Evolutionary conservation across 23 tunicate species (phyloP), one percentile per base, ranked within the genome.

Genomic region (Ascidia mentula): DNA sequence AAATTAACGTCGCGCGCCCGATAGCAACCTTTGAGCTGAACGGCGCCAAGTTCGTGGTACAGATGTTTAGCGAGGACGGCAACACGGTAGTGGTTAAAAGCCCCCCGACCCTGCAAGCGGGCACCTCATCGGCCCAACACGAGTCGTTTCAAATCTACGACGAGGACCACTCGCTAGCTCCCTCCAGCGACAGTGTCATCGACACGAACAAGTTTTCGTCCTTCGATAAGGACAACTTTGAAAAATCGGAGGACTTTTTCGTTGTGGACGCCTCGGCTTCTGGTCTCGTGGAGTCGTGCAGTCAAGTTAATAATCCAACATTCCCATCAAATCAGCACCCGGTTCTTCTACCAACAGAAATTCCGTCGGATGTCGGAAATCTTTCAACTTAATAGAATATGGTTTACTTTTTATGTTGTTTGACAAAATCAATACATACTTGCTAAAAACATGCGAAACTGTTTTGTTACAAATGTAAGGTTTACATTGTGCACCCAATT

Each of bases 11-110:
- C 7, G 40, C 34, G 45, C n/a, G 36, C 20, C 40, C 73, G 3
- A n/a, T 60, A 34, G 82, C 70, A 1, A 79, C 82, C 5, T 65
- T 79, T 8, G 73, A 79, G 31, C 34, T 79, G 4, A 38, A 60
- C 60, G 82, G 82, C 0, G 37, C 82, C 18, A 46, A 79, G 33
- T 79, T 30, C 36, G 34, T 79, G 15, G 82, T 79, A 32, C 82
- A 79, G 37, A 46, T 79, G 36, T 22, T 46, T 7, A 35, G 42
- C n/a, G 81, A 77, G 24, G 65, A 53, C 24, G 65, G 65, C 22
- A 53, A 53, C 13, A 28, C 65, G 12, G 13, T 9, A 20, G 65
- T 53, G 13, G 65, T 9, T 20, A 53, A 53, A 53, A 9, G 65
- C 24, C 24, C 65, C 28, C 24, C 65, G 4, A 53, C 7, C 24